Evolutionary conservation across 2,797 vertebrate species (phyloP), one percentile per base, ranked within the genome.

Genomic region (Microcaecilia unicolor): DNA sequence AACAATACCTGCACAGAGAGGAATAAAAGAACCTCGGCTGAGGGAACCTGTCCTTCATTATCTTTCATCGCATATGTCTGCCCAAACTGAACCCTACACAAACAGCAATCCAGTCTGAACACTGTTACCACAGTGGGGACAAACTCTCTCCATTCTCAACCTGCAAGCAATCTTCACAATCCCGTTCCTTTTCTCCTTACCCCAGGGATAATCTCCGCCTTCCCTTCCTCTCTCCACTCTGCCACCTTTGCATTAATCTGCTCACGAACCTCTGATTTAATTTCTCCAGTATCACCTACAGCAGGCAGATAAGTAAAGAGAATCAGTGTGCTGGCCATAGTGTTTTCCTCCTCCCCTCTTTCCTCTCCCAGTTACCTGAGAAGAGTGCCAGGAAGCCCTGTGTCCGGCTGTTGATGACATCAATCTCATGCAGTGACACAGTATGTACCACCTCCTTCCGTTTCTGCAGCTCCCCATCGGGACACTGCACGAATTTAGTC

Each of bases 191-290:
- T n/a, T n/a, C n/a, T n/a, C 18, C 74, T 54, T 53, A 96, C 93
- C 64, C 92, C 92, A 0, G 93, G 93, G 24, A 95, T 95, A 55
- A 97, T 95, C 66, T 97, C 93, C 0, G 93, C 92, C 32, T 97
- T 97, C 44, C 92, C 93, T 37, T 96, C 93, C 59, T 96, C 92
- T 9, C 92, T 82, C 93, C 93, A 97, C 57, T 96, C 92, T 0
- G 91, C 93, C 44, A 97, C 93, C 61, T 97, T 97, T 47, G 92
- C 91, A 3, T 97, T 97, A 58, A 97, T 97, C 76, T 97, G 93
- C 56, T 97, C 93, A 0, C 92, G 86, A 18, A 97, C 89, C 52
- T 97, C 93, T 0, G 91, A 85, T 63, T 96, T 94, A 51, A 96
- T 97, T 68, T 95, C 93, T 5, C 92, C 92, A 0, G 92, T 95